A percentile compares a stretch with the other conserved stretches of the same genome.
Evolutionary conservation across 1,140 invertebrate species (phyloP).

Genomic region (Dysdera silvatica): DNA sequence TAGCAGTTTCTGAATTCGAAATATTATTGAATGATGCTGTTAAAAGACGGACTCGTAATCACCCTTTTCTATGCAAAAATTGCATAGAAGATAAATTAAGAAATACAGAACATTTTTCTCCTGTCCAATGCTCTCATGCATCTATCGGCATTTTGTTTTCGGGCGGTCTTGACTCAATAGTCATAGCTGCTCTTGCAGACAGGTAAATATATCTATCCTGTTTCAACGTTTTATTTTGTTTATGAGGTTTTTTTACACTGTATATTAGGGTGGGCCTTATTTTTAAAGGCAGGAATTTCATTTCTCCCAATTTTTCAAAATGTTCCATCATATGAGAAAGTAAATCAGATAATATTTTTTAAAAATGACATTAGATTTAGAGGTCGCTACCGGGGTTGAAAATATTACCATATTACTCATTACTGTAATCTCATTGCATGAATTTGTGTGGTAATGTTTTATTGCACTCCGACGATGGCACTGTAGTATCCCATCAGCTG

Average conservation of each 20-base stretch:
- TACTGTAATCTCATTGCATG: too few species aligned
- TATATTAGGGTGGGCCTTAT: too few species aligned
- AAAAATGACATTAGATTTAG: too few species aligned
- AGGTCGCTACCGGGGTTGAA: too few species aligned
- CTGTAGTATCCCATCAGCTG: too few species aligned
- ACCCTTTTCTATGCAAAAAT: constrained; percentile 58
- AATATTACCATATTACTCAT: too few species aligned
- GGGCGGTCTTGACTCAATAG: constrained; percentile 87
- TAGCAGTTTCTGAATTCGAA: constrained; percentile 48
- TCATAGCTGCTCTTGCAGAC: constrained; percentile 71
- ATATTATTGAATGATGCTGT: constrained; percentile 56
- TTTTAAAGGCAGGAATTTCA: too few species aligned
- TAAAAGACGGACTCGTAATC: constrained; percentile 53
- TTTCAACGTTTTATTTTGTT: neutral
- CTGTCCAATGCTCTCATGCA: constrained; percentile 52
- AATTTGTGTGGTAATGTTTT: too few species aligned
- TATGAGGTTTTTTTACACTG: neutral
- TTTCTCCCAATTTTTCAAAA: too few species aligned
- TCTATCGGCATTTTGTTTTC: constrained; percentile 84
- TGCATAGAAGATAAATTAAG: constrained; percentile 44
- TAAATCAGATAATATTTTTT: too few species aligned
- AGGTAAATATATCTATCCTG: constrained; percentile 45
- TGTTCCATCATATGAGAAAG: too few species aligned
- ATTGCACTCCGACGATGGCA: too few species aligned
- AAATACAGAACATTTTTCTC: neutral